Evolutionary conservation across 2,888 invertebrate genomes (phyloP).

Genomic region (Lasius fuliginosus): DNA sequence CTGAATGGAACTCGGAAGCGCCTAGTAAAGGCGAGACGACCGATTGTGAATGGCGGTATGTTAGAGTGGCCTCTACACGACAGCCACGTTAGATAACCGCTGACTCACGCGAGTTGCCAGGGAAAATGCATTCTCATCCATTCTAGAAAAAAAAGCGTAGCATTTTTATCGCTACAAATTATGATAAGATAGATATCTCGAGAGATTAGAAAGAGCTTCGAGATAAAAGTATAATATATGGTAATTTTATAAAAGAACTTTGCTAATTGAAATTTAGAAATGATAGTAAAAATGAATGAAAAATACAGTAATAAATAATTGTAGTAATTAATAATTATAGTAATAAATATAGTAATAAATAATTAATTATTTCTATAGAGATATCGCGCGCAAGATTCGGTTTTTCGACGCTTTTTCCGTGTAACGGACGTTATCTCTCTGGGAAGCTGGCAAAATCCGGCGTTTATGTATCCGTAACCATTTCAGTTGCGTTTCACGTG

Average conservation of each 20-base stretch:
- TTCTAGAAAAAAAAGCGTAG: not conserved
- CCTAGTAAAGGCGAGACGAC: constrained; percentile 49
- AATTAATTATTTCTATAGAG: not conserved
- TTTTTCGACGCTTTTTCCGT: not conserved
- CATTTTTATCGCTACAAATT: not conserved
- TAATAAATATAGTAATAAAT: not conserved
- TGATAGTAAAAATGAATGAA: not conserved
- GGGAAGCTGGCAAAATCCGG: constrained; percentile 14
- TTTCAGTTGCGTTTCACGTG: constrained; percentile 44
- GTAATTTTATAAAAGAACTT: not conserved
- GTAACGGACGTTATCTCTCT: not conserved
- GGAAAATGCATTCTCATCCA: constrained; percentile 7
- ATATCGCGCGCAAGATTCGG: not conserved
- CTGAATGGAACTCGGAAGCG: constrained; percentile 63
- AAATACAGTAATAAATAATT: not conserved
- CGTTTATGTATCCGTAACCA: constrained; percentile 35
- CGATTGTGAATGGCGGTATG: constrained; percentile 63
- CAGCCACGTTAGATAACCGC: constrained; percentile 57
- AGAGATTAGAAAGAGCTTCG: not conserved
- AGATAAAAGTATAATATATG: not conserved
- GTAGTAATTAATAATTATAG: too few relatives aligned
- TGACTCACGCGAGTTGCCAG: not conserved
- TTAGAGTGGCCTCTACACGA: constrained; percentile 45
- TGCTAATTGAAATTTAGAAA: not conserved
- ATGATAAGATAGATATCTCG: not conserved